Percentiles rank a stretch among this genome's conserved stretches.
Evolutionary conservation across 2,888 invertebrate species (phyloP).

Genomic region (Linyphia triangularis): DNA sequence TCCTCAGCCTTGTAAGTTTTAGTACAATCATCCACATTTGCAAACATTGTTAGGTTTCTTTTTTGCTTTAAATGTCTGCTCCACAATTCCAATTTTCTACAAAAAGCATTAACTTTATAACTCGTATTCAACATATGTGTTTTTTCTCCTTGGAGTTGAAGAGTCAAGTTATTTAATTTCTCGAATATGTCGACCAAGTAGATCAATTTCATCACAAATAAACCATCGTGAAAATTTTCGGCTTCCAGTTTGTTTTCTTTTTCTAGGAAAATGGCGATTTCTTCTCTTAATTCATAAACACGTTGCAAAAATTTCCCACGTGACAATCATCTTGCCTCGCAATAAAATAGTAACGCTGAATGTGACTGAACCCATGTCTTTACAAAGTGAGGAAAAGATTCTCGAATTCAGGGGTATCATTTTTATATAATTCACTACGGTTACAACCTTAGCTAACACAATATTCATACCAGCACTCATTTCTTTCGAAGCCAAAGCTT

Average conservation of each 20-base stretch:
- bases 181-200: conserved; percentile 56
- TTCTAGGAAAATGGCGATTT: neutral
- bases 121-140: conserved; percentile 20
- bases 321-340: no score
- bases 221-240: conserved; percentile 48
- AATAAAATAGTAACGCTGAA: no score
- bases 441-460: no score
- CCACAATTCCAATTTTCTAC: conserved; percentile 58
- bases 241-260: conserved; percentile 48
- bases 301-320: no score
- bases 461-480: no score
- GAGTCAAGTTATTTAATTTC: conserved; percentile 55
- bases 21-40: no score
- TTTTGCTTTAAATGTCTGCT: conserved; percentile 57
- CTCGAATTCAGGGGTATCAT: no score
- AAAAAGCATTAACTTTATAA: conserved; percentile 57
- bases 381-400: no score
- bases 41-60: conserved; percentile 53
- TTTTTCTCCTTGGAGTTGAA: conserved; percentile 38
- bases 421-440: no score
- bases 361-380: no score
- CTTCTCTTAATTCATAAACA: neutral
- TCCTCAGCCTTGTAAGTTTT: no score
- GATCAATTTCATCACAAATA: conserved; percentile 51
- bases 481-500: no score